Evolutionary conservation across 2,888 invertebrate species (phyloP), one percentile per base, ranked within the genome.

Genomic region (Tetranychus truncatus): DNA sequence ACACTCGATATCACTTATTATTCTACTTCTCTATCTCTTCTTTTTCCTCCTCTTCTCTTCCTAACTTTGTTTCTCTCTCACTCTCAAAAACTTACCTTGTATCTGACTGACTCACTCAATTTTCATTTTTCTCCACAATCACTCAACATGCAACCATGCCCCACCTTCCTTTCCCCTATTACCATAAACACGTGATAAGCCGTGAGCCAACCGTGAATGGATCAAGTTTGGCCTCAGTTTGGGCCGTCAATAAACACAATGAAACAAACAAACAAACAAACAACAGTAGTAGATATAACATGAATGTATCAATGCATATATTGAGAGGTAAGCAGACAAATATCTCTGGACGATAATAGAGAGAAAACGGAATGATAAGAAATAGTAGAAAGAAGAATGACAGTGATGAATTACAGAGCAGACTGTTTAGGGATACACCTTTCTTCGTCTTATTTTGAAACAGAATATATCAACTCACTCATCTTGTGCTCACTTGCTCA

Each of bases 21-120:
- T 20, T 71, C 71, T 24, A 15, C 20, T 24, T 71, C 34, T 71
- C 44, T 44, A 34, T 71, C 71, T 44, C 71, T 11, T 72, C 44
- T 72, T n/a, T 3, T n/a, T n/a, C n/a, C n/a, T 67, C 21, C n/a
- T n/a, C 21, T 67, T 67, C n/a, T 24, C 34, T 24, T 21, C 24
- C 69, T 69, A 18, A 1, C 69, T 69, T 1, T 11, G n/a, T 69
- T 6, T 69, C 69, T 69, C 69, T 20, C 69, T 69, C 69, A 20
- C 69, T 69, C 69, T 69, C 69, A 24, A 24, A 24, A 20, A 69
- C 34, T 69, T 69, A 24, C 69, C 34, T 20, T 20, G 20, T 69
- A 20, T 69, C 69, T 69, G 21, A 11, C 69, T 69, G n/a, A 21
- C 20, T 69, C 69, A 69, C 69, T 69, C 69, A 69, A 11, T 67